A percentile compares a stretch with the other conserved stretches of the same genome.
phyloP scores from a whole-genome alignment of 2,797 vertebrate genomes.

The Sparidentex hasta region DNA sequence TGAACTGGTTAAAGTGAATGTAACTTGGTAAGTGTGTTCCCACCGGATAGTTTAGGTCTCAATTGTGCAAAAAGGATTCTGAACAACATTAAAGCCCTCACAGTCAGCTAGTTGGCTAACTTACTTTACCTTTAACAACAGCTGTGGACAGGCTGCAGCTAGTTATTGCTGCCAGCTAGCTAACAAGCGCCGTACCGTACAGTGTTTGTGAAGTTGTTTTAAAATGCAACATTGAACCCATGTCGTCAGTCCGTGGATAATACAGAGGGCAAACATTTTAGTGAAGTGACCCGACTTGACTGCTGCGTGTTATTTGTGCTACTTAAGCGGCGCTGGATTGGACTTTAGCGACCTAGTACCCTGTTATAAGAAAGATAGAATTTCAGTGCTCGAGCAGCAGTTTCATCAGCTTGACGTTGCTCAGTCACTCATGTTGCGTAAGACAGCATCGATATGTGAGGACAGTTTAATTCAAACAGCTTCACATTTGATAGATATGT shows the following conservation, averaged over 20 bases:
- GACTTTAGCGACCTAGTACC: slow-evolving; percentile 13
- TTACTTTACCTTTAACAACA: not conserved
- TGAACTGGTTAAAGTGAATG: not conserved
- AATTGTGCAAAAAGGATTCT: slow-evolving; percentile 32
- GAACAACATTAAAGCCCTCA: slow-evolving; percentile 17
- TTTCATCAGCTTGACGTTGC: slow-evolving; percentile 57
- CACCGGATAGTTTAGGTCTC: not conserved
- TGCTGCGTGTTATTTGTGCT: not conserved
- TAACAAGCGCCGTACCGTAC: not conserved
- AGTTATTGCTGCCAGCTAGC: slow-evolving; percentile 1
- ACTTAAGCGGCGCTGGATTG: not conserved
- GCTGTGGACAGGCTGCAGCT: not conserved
- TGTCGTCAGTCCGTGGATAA: not conserved
- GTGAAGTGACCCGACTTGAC: not conserved
- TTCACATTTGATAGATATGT: too few species aligned
- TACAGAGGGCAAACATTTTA: not conserved
- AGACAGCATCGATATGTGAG: not conserved
- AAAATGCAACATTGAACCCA: not conserved
- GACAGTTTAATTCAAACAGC: accelerated
- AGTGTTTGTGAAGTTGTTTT: not conserved
- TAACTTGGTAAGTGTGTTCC: not conserved
- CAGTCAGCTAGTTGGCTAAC: not conserved
- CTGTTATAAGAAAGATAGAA: not conserved
- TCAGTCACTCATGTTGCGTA: slow-evolving; percentile 31
- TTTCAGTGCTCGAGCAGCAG: slow-evolving; percentile 47